Base-by-base conservation (phyloP, 2,888 invertebrate species). In the Hipparchia sbordonii region DNA sequence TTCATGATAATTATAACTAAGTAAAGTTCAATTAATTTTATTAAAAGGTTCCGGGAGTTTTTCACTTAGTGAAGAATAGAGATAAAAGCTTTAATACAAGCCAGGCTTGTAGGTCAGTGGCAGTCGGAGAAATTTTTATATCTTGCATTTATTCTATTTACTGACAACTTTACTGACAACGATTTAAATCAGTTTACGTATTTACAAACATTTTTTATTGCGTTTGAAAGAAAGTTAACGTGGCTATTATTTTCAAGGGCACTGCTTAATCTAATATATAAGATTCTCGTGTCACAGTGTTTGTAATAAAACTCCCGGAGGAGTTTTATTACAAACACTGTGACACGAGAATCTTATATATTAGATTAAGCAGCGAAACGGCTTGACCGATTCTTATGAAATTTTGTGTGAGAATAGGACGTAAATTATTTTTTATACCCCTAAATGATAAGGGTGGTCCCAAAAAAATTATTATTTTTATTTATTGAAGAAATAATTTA, bases 141-240 rank as follows among this genome's bases (percentile, higher is more conserved):
- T 39, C 70, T 74, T 72, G 67, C 74, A 74, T 74, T 72, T 74
- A 72, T 63, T 70, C 66, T 69, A 70, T 72, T 72, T 72, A 72
- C 70, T 70, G 67, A 71, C 71, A 61, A 66, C 63, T 72, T 72
- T 72, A 72, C 70, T 70, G 67, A 71, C 71, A 61, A 66, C 63
- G 60, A 67, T 46, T 57, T 56, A 2, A 46, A 67, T 6, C 46
- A 56, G 39, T 67, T 67, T 13, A 67, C 45, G 6, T 45, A 57
- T 67, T 67, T 57, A 46, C 52, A 33, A 65, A 63, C 23, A 63
- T 51, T 65, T 1, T 65, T 62, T 33, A 65, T 52, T 51, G 52
- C 52, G 10, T 6, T 65, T 23, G 13, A n/a, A 51, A 63, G 51
- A 51, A 10, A 65, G 10, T 51, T 62, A 46, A 46, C 46, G n/a